Percentiles rank a stretch among this genome's conserved stretches.
Evolutionary conservation across 2,888 invertebrate species (phyloP).

Genomic region (Caenorhabditis panamensis): DNA sequence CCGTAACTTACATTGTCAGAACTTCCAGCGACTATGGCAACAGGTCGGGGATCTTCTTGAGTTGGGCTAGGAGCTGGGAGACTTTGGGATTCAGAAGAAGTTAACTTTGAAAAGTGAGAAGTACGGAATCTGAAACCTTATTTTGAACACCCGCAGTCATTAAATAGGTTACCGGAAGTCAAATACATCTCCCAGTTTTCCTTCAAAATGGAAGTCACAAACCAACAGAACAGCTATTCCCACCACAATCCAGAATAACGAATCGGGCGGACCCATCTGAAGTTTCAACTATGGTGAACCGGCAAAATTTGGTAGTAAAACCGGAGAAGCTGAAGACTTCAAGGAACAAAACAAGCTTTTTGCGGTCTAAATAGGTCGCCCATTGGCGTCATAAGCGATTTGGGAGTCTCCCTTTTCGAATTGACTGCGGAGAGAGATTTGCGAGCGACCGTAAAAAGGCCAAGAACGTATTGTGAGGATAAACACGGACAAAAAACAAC

Average conservation of each 20-base stretch:
- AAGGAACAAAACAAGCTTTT: conserved; percentile 47
- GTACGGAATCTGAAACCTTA: conserved; percentile 47
- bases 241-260: conserved; percentile 22
- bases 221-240: conserved; percentile 4
- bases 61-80: background rate
- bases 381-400: conserved; percentile 44
- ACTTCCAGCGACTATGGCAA: conserved; percentile 73
- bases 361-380: conserved; percentile 54
- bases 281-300: background rate
- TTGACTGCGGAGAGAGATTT: conserved; percentile 33
- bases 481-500: background rate
- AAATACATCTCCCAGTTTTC: conserved; percentile 36
- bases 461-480: conserved; percentile 13
- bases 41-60: conserved; percentile 6
- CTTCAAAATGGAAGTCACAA: conserved; percentile 42
- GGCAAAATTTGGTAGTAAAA: background rate
- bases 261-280: conserved; percentile 28
- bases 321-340: conserved; percentile 4
- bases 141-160: too few species aligned
- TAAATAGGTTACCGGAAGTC: conserved; percentile 37
- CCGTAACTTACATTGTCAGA: conserved; percentile 71
- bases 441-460: conserved; percentile 33
- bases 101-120: conserved; percentile 13
- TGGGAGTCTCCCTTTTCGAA: conserved; percentile 21
- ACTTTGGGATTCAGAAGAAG: background rate